Evolutionary conservation across 2,113 vertebrate species (phyloP).

Genomic region (Pterocles gutturalis): DNA sequence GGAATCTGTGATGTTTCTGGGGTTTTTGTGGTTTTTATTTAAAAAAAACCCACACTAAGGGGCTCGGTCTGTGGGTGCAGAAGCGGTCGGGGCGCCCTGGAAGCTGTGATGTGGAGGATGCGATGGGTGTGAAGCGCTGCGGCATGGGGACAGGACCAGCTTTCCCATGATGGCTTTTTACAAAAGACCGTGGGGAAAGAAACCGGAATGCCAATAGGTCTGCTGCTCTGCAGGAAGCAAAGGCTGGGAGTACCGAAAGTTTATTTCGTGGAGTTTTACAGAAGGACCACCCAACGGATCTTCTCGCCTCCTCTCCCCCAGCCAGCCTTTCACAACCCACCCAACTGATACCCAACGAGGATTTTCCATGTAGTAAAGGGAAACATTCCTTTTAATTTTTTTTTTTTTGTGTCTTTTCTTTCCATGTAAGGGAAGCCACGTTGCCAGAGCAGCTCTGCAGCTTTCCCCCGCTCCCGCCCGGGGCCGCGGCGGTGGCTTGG

Average conservation of each 20-base stretch:
- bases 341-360: not conserved
- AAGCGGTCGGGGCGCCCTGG: not conserved
- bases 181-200: not conserved
- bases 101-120: not conserved
- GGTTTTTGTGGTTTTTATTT: not conserved
- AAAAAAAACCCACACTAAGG: not conserved
- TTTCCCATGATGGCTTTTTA: not conserved
- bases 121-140: rapidly evolving
- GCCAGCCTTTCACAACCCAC: not conserved
- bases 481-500: not conserved
- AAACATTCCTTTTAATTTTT: not conserved
- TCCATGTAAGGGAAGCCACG: not conserved
- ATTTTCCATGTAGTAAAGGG: not conserved
- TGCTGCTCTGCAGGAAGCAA: not conserved
- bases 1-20: not conserved
- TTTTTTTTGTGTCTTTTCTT: not conserved
- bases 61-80: not conserved
- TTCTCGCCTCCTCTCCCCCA: not conserved
- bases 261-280: not conserved
- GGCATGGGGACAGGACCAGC: not conserved
- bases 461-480: not conserved
- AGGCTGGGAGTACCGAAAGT: not conserved
- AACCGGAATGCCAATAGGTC: not conserved
- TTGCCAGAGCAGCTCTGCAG: not conserved
- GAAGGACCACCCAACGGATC: not conserved